Base-by-base conservation (phyloP, 2,888 invertebrate genomes). In the Hyposoter dolosus region DNA sequence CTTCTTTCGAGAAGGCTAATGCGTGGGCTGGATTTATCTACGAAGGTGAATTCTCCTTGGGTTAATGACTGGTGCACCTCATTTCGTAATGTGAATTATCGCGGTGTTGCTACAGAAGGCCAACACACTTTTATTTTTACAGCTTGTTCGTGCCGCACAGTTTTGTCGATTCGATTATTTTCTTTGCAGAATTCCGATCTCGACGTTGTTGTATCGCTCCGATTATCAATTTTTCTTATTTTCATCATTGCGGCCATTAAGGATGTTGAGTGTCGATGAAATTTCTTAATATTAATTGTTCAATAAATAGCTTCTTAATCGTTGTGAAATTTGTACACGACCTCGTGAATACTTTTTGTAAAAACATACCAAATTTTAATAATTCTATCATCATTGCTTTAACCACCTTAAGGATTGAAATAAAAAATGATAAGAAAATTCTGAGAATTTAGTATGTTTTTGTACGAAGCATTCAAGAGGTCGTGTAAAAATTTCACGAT, bases 1-100 rank as follows among this genome's bases (percentile, higher is more conserved):
- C 28, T 17, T 50, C 32, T 53, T 47, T 15, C 19, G 19, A 19
- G 15, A 17, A 35, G 17, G 28, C 12, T 45, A 6, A 28, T 50
- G 77, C 19, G 77, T 77, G 50, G 77, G 77, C 35, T 35, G 66
- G 47, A 77, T 40, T 76, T 65, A 74, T 74, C 43, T 45, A 56
- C 56, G 23, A 32, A 43, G 74, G 53, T 75, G 63, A 75, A 75
- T 63, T 28, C 45, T 23, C 10, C 19, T 40, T 7, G n/a, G 66
- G 66, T 60, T 28, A 60, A 60, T 28, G 65, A 66, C 65, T 66
- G 65, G 65, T 66, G 32, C 40, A 66, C 35, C 35, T 40, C 32
- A n/a, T 66, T 66, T 66, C 65, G 40, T 40, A 66, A 66, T n/a
- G 9, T 19, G n/a, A 66, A 66, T 66, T 66, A 66, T 66, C 60